Conservation (phyloP, 2,888 invertebrate genomes). For the Nomada lathburiana region DNA sequence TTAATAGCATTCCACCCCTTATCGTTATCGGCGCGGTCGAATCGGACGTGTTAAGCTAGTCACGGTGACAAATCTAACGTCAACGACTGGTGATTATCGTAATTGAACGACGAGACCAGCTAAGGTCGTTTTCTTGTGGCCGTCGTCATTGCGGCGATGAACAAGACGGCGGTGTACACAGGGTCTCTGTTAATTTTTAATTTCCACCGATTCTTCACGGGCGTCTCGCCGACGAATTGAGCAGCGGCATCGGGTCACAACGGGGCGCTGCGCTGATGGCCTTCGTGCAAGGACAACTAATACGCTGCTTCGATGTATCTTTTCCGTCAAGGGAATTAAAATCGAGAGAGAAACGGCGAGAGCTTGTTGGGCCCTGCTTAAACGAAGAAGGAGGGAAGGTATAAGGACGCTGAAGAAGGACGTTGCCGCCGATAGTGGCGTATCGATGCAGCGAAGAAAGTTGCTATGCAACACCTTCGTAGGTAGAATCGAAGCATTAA, state of each 20-base stretch:
- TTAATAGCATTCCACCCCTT: conserved; percentile 30
- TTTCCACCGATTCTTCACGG: conserved; percentile 77
- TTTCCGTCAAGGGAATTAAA: conserved; percentile 44
- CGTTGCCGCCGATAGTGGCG: conserved; percentile 24
- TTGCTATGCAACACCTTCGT: conserved; percentile 58
- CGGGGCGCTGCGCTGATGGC: conserved; percentile 35
- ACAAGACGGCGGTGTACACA: conserved; percentile 56
- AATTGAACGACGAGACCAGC: conserved; percentile 58
- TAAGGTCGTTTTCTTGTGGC: conserved; percentile 31
- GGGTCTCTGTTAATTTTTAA: conserved; percentile 67
- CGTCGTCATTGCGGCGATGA: conserved; percentile 39
- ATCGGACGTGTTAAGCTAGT: conserved; percentile 8
- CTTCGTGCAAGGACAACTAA: conserved; percentile 49
- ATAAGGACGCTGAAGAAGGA: conserved; percentile 20
- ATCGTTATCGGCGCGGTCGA: conserved; percentile 40
- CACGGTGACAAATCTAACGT: conserved; percentile 54
- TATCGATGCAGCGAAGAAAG: conserved; percentile 35
- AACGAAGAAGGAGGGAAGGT: conserved; percentile 9
- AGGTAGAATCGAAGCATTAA: conserved; percentile 53
- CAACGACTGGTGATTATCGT: conserved; percentile 53
- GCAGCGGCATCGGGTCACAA: conserved; percentile 33
- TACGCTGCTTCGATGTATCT: conserved; percentile 43
- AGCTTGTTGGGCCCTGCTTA: not conserved
- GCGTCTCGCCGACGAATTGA: conserved; percentile 65
- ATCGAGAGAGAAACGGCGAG: conserved; percentile 10